Evolutionary conservation across 2,888 invertebrate species (phyloP).

Genomic region (Hedya salicella): DNA sequence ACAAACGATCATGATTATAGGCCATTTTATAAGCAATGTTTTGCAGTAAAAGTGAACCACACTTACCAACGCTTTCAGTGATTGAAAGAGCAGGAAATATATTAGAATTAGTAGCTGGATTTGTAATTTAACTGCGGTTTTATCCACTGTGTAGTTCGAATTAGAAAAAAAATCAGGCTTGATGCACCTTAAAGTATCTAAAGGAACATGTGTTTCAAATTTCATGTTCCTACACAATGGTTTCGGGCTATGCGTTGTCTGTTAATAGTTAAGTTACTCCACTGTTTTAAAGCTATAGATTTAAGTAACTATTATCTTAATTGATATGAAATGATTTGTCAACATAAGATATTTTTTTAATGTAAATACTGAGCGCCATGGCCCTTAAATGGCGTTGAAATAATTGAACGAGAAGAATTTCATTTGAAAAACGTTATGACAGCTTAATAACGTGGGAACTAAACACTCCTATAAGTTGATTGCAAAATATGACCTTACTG

Average conservation of each 20-base stretch:
- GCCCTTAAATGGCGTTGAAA: conserved; percentile 9
- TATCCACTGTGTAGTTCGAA: too few species aligned
- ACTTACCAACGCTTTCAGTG: not conserved
- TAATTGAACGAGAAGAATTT: conserved; percentile 21
- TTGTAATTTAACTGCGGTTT: too few species aligned
- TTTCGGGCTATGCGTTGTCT: too few species aligned
- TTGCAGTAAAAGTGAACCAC: not conserved
- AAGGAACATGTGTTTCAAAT: too few species aligned
- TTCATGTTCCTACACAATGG: too few species aligned
- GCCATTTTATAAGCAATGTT: not conserved
- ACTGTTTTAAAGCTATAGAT: too few species aligned
- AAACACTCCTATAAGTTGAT: not conserved
- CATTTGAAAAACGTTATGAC: conserved; percentile 7
- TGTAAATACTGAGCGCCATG: not conserved
- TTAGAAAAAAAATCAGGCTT: too few species aligned
- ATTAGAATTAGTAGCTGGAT: not conserved
- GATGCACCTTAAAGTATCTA: too few species aligned
- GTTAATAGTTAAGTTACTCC: too few species aligned
- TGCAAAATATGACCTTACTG: conserved; percentile 13
- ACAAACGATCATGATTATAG: conserved; percentile 13
- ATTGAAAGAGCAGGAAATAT: not conserved
- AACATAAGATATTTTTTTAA: not conserved
- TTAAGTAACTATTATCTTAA: too few species aligned
- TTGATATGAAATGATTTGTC: not conserved
- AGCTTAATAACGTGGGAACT: conserved; percentile 23